Conservation (phyloP, 2,797 vertebrate genomes). For the Macroramphosus scolopax region DNA sequence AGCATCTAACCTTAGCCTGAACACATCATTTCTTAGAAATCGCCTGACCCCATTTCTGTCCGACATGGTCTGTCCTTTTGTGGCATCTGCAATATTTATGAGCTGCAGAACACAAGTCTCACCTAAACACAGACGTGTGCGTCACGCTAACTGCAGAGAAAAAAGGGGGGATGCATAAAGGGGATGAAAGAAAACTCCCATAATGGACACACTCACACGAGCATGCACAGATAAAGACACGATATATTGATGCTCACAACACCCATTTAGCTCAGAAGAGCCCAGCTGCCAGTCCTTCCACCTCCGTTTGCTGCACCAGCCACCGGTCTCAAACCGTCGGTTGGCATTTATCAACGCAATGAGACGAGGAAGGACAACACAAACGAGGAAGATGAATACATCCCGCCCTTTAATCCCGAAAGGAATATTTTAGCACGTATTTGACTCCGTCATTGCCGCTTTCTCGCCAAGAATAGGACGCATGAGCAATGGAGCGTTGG, state of each 20-base stretch:
- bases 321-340: constrained; percentile 29
- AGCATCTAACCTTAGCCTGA: no score
- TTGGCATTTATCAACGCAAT: constrained; percentile 29
- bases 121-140: background rate
- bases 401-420: constrained; percentile 24
- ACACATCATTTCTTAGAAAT: no score
- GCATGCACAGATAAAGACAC: constrained; percentile 8
- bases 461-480: constrained; percentile 20
- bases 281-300: no score
- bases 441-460: no score
- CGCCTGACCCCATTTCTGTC: no score
- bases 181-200: constrained; percentile 3
- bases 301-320: constrained; percentile 14
- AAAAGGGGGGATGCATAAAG: constrained; percentile 6
- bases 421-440: background rate
- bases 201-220: constrained; percentile 4
- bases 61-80: constrained; percentile 7
- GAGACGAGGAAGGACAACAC: constrained; percentile 21
- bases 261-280: constrained; percentile 20
- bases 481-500: constrained; percentile 6
- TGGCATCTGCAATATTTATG: constrained; percentile 37
- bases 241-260: constrained; percentile 10
- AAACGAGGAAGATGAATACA: constrained; percentile 28
- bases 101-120: constrained; percentile 18
- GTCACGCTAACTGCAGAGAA: background rate